Conservation (phyloP, 2,888 invertebrate species). For the Ptychoptera albimana region DNA sequence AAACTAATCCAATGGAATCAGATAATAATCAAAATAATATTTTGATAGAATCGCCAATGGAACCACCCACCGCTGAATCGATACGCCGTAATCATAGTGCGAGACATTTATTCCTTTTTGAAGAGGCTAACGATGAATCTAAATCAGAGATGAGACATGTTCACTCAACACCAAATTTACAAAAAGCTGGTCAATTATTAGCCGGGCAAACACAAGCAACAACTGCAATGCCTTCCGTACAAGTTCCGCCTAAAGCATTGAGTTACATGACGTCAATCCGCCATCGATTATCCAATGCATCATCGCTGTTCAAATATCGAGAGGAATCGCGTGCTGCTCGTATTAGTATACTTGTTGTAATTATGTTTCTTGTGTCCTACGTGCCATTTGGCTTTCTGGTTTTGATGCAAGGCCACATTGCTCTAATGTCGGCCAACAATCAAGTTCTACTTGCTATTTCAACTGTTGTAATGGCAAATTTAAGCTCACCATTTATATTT, state of each 20-base stretch:
- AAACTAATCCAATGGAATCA: not conserved
- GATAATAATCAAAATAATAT: conserved; percentile 23
- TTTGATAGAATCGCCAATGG: conserved; percentile 23
- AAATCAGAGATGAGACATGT: conserved; percentile 21
- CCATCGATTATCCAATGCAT: conserved; percentile 69
- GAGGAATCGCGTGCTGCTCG: conserved; percentile 82
- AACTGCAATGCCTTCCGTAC: conserved; percentile 19
- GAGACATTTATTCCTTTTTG: conserved; percentile 23
- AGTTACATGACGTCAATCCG: conserved; percentile 52
- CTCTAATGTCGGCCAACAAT: conserved; percentile 1
- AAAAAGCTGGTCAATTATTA: conserved; percentile 14
- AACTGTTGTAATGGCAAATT: conserved; percentile 27
- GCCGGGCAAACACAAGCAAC: conserved; percentile 4
- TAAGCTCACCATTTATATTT: conserved; percentile 30
- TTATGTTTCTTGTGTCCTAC: conserved; percentile 31
- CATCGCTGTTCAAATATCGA: conserved; percentile 66
- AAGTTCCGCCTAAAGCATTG: conserved; percentile 27
- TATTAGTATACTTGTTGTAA: conserved; percentile 45
- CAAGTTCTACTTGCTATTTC: conserved; percentile 19
- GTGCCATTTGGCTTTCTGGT: conserved; percentile 28
- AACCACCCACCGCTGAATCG: conserved; percentile 16
- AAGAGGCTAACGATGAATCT: conserved; percentile 8
- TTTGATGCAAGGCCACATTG: conserved; percentile 25
- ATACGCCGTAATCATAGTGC: conserved; percentile 29
- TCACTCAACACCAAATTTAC: conserved; percentile 29